Percentiles rank a stretch among this genome's conserved stretches.
phyloP scores from a whole-genome alignment of 2,888 invertebrate genomes.

The Ethmia dodecea region DNA sequence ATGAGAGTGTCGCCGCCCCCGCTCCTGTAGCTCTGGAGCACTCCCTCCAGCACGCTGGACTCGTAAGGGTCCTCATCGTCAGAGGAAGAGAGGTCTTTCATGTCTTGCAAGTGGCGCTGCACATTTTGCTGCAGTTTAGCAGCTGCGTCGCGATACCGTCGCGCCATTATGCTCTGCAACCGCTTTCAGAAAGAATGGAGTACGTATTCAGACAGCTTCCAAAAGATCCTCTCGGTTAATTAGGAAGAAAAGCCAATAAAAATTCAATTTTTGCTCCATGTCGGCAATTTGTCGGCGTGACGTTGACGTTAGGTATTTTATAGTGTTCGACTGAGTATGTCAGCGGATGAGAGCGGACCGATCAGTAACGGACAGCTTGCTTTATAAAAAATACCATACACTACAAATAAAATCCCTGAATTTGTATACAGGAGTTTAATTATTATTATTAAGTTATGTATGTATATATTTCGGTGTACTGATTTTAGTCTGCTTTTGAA shows the following conservation, averaged over 20 bases:
- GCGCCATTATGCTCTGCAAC: slow-evolving; percentile 42
- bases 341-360: too few relatives aligned
- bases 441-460: too few relatives aligned
- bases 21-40: slow-evolving; percentile 57
- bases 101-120: slow-evolving; percentile 60
- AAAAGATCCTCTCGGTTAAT: neutral
- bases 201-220: neutral
- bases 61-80: slow-evolving; percentile 68
- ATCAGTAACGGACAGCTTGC: too few relatives aligned
- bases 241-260: neutral
- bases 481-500: too few relatives aligned
- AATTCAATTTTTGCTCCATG: slow-evolving; percentile 7
- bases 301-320: slow-evolving; percentile 22
- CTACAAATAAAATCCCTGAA: too few relatives aligned
- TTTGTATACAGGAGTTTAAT: too few relatives aligned
- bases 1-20: slow-evolving; percentile 59
- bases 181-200: neutral
- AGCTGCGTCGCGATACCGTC: slow-evolving; percentile 61
- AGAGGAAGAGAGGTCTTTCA: slow-evolving; percentile 63
- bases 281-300: slow-evolving; percentile 23
- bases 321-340: too few relatives aligned
- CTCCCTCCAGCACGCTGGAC: slow-evolving; percentile 51
- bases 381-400: too few relatives aligned
- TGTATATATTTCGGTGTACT: too few relatives aligned
- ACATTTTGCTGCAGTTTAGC: slow-evolving; percentile 66